Evolutionary conservation across 2,113 vertebrate genomes (phyloP).

Genomic region (Dromaius novaehollandiae): DNA sequence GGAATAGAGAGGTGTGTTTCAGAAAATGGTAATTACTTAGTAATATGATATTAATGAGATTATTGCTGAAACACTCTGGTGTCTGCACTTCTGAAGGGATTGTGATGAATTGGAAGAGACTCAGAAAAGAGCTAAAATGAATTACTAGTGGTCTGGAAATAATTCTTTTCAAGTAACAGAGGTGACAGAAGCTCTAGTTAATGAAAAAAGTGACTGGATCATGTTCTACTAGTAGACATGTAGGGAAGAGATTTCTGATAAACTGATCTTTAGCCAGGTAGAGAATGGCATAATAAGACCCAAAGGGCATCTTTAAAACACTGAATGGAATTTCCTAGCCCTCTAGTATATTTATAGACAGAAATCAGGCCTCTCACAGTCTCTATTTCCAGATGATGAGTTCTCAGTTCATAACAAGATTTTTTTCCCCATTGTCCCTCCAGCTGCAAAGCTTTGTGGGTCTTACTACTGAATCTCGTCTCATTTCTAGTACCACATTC

Average conservation of each 20-base stretch:
- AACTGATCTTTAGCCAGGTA: neutral
- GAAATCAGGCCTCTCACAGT: neutral
- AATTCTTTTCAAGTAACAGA: neutral
- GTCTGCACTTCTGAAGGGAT: neutral
- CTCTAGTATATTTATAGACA: neutral
- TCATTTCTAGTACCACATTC: neutral
- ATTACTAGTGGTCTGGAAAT: neutral
- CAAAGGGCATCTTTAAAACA: neutral
- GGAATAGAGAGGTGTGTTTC: neutral
- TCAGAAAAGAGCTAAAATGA: neutral
- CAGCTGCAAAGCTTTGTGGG: neutral
- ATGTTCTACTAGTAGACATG: neutral
- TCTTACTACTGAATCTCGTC: neutral
- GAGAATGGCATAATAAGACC: neutral
- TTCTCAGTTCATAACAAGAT: neutral
- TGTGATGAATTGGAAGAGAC: neutral
- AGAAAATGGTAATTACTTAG: neutral
- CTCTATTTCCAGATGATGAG: neutral
- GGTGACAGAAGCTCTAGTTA: neutral
- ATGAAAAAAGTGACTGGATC: neutral
- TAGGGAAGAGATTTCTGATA: neutral
- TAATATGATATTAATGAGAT: neutral
- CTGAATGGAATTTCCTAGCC: neutral
- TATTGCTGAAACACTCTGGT: neutral
- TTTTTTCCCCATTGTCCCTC: neutral